Base-by-base conservation (phyloP, 2,888 invertebrate species). In the Bugulina stolonifera region DNA sequence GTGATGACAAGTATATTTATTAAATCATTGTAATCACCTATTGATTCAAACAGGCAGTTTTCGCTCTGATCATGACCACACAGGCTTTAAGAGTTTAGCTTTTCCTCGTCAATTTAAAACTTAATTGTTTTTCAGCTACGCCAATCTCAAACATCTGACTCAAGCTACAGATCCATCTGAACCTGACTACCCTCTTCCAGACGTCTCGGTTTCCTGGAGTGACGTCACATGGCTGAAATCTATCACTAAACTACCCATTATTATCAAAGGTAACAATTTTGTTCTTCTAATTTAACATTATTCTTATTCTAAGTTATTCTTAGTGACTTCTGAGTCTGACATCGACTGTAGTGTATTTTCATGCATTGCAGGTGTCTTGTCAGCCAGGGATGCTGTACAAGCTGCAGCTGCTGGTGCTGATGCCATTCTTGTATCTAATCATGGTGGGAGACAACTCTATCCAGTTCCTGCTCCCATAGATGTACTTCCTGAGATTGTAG, bases 371-470 rank as follows among this genome's bases (percentile, higher is more conserved):
- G 64, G 64, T 3, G 34, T 64, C 5, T 34, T 64, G 34, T 55
- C 78, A 0, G 89, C 89, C 0, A 93, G 94, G 80, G 96, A 96
- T 85, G 95, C 96, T 0, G 78, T 89, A 23, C 86, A 89, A 77
- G 94, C 91, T 0, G 87, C 86, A 1, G 86, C 92, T 76, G 86
- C 89, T 72, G 94, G 93, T 1, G 92, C 90, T 64, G 86, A 89
- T 1, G 96, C 89, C 0, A 89, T 96, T 72, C 87, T 93, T 74
- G 95, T 97, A 1, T 96, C 95, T 0, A 96, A 96, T 84, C 96
- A 96, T 83, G 96, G 96, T 0, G 96, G 91, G 0, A 87, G 95
- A 74, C 95, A 96, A 85, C 85, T 94, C 52, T 93, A 94, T 81
- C 89, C 90, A 23, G 90, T 91, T 14, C 91, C 91, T 14, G 78